Percentiles rank a stretch among this genome's conserved stretches.
Conservation (phyloP, 23 tunicate genomes). For the Styela clava region DNA sequence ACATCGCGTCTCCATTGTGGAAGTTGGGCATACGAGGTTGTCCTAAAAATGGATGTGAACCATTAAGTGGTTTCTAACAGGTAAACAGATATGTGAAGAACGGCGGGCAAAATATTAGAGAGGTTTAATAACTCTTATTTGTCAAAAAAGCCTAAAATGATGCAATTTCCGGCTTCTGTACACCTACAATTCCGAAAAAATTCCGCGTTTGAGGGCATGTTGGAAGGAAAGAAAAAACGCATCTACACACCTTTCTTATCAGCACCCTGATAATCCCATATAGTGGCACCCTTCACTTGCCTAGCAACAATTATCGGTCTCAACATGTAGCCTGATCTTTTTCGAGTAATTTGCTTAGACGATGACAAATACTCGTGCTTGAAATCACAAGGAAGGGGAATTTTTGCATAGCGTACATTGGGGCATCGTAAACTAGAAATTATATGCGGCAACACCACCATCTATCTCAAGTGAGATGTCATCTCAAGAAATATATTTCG, state of each 20-base stretch:
- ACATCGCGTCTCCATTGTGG: conserved; percentile 27
- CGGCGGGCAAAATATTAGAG: too few species aligned
- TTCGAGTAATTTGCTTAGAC: neutral
- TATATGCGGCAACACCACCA: neutral
- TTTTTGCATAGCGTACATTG: neutral
- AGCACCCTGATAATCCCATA: conserved; percentile 19
- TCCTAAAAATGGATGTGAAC: conserved; percentile 27
- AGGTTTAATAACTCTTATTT: too few species aligned
- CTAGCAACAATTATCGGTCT: conserved; percentile 19
- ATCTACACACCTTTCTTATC: neutral
- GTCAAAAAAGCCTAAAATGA: too few species aligned
- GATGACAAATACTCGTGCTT: neutral
- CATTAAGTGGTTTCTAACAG: too few species aligned
- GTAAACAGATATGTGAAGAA: too few species aligned
- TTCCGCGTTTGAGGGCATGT: too few species aligned
- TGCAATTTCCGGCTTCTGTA: too few species aligned
- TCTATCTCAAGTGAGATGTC: too few species aligned
- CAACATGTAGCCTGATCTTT: neutral
- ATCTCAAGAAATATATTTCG: too few species aligned
- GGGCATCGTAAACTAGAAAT: neutral
- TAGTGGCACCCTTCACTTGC: conserved; percentile 33
- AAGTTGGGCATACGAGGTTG: conserved; percentile 72
- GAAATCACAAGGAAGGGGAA: neutral
- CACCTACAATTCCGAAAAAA: too few species aligned
- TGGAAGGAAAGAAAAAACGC: too few species aligned